Evolutionary conservation across 2,888 invertebrate species (phyloP), one percentile per base, ranked within the genome.

Genomic region (Nezara viridula): DNA sequence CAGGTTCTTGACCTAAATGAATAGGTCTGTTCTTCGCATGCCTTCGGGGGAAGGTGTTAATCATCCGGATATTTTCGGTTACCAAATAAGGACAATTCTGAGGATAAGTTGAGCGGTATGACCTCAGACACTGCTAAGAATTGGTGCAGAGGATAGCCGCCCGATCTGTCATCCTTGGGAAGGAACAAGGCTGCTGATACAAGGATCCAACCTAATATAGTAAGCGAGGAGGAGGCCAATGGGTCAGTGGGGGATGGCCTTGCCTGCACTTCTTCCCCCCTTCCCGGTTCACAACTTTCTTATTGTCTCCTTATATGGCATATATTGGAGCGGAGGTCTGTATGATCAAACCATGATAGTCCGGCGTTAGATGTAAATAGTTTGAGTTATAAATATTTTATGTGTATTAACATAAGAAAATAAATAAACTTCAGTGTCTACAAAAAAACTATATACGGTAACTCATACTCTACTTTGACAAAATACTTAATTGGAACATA

Each of bases 141-240:
- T 37, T 9, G 66, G 66, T 37, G 14, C 66, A 37, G 60, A 27
- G 7, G 19, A 16, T 37, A 37, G 66, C 14, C 16, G 12, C 3
- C 12, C 7, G n/a, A 24, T 55, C 27, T 60, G 60, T 27, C 5
- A 66, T 66, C 66, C 66, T 66, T 66, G 66, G 32, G 66, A 0
- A 32, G 32, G 32, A 73, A 73, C 66, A 73, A 73, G 66, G 66
- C 27, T 73, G 37, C 32, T 7, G 37, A 32, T 73, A 73, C 66
- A 73, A 73, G 66, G 66, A 73, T 73, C 66, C 66, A 73, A 37
- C 66, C 66, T 73, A 73, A 73, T 73, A 73, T 73, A 73, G 66
- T 73, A 73, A 73, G 27, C 7, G 19, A 37, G 21, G 32, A 73
- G 66, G 66, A 73, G 66, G 66, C 66, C 66, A 73, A 19, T 73